These are phyloP conservation scores for Hoplodrina ambigua DNA, from an alignment of 2,888 invertebrate genomes.

Conservation along the genomic window DNA sequence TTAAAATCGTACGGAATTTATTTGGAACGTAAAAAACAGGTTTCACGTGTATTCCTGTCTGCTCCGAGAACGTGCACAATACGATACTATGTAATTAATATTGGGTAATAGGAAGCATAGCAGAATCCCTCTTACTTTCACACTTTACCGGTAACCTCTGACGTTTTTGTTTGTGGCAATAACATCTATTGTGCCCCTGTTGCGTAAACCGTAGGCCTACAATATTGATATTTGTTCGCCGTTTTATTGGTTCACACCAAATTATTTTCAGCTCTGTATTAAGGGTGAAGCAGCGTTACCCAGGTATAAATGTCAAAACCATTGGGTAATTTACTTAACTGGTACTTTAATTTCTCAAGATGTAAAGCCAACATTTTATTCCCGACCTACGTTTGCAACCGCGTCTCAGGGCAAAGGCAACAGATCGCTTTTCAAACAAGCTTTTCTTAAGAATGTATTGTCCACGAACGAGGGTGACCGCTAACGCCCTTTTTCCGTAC, in stretches of 20 bases:
- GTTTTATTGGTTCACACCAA: constrained; percentile 29
- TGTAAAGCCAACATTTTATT: constrained; percentile 5
- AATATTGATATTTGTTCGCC: constrained; percentile 30
- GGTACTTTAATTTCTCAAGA: neutral
- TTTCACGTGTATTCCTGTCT: neutral
- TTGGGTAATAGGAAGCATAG: constrained; percentile 11
- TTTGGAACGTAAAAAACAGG: constrained; percentile 4
- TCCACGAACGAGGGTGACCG: constrained; percentile 6
- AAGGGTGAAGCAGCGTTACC: neutral
- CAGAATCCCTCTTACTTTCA: constrained; percentile 14
- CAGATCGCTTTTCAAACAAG: constrained; percentile 13
- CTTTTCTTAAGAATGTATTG: constrained; percentile 17
- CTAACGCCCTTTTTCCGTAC: neutral
- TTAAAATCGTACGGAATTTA: constrained; percentile 24
- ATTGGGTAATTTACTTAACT: neutral
- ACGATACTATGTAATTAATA: constrained; percentile 34
- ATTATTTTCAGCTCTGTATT: constrained; percentile 2
- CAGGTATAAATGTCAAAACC: too few relatives aligned
- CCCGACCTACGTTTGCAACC: neutral
- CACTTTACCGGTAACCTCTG: constrained; percentile 22
- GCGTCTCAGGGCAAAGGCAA: neutral
- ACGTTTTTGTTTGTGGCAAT: constrained; percentile 32
- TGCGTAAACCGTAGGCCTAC: constrained; percentile 32
- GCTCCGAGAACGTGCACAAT: neutral
- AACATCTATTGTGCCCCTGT: constrained; percentile 42